Evolutionary conservation across 2,888 invertebrate genomes (phyloP), one percentile per base, ranked within the genome.

Genomic region (Nomada hirtipes): DNA sequence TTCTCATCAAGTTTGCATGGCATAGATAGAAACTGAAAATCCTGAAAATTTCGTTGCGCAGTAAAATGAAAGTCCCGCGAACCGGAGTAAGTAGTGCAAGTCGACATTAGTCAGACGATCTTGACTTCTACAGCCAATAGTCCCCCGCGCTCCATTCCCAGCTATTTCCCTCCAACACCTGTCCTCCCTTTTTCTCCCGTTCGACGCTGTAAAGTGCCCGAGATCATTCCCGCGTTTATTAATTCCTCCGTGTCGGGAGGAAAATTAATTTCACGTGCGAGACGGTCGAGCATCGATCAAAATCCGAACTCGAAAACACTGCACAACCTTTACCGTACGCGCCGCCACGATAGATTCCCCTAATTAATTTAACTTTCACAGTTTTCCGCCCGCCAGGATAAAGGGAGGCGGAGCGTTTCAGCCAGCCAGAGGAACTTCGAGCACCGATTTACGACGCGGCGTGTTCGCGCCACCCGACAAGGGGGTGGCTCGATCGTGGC

Each of bases 291-390:
- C 79, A 79, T 80, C 80, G 80, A 80, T 80, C 79, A 79, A 80
- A 67, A 55, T 57, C 52, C 23, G 52, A 26, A 13, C 15, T 68
- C 42, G 79, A 79, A 72, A 79, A 80, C 80, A 72, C 29, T 36
- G 78, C 64, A 11, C 64, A 53, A 44, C 78, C 64, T 77, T 79
- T 77, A 36, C 77, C 71, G 67, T 78, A 78, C 78, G 74, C 78
- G 13, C 59, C 55, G 42, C 20, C 47, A 4, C 79, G 80, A 80
- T 72, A 80, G 79, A 80, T 80, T 80, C 61, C 79, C 50, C 72
- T 71, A 80, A 82, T 80, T 76, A 76, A 82, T 82, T 82, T 68
- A 76, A 82, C 81, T 80, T 80, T 70, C 81, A 76, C 76, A 74
- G 71, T 82, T 80, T 75, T 82, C 70, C 74, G n/a, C 42, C 50